phyloP scores from a whole-genome alignment of 2,888 invertebrate genomes.

The Ophioninae sp. region DNA sequence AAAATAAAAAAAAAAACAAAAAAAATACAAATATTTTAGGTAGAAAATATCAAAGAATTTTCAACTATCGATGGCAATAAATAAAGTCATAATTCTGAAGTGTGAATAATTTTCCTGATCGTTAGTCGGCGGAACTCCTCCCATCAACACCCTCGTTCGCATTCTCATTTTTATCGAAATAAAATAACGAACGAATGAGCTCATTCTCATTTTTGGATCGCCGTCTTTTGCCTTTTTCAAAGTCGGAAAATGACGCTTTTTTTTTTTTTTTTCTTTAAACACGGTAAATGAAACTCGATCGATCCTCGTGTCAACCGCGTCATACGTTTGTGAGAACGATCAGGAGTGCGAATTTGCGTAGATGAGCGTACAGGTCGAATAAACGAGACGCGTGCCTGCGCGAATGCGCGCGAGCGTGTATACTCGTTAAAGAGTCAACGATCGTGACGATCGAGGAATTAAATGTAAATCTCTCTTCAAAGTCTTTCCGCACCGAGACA shows the following conservation, averaged over 20 bases:
- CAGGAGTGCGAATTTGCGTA: neutral
- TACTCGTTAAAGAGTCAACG: neutral
- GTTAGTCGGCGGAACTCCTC: neutral
- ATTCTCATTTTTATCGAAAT: conserved; percentile 48
- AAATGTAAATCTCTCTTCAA: neutral
- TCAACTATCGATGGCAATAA: conserved; percentile 62
- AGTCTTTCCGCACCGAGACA: neutral
- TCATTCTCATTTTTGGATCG: neutral
- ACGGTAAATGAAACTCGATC: no score
- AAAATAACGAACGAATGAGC: conserved; percentile 33
- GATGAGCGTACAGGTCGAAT: neutral
- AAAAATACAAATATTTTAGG: conserved; percentile 14
- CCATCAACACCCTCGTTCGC: conserved; percentile 16
- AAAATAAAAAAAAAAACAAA: no score
- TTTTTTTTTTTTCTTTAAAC: no score
- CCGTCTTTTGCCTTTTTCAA: neutral
- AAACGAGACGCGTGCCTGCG: neutral
- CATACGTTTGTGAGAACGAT: neutral
- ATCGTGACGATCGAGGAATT: neutral
- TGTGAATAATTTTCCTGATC: conserved; percentile 27
- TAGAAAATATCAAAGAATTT: conserved; percentile 46
- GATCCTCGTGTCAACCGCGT: neutral
- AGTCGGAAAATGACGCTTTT: neutral
- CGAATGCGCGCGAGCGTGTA: neutral
- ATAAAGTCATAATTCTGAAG: conserved; percentile 50